Evolutionary conservation across 64 coral and sea anemone species (phyloP), one percentile per base, ranked within the genome.

Genomic region (Pocillopora verrucosa): DNA sequence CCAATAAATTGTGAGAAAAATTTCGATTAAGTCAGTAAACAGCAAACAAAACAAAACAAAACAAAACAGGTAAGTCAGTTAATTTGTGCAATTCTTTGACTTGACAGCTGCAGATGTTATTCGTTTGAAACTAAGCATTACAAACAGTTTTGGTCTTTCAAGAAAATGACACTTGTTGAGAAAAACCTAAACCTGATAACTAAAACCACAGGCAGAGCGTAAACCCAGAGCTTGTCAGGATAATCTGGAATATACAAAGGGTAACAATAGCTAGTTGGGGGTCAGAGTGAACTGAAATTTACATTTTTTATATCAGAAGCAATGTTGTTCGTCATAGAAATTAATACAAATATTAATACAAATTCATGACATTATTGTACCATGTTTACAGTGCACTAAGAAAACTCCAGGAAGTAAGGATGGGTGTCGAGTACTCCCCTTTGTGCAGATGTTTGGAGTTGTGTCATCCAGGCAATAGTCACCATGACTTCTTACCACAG

Each of bases 321-420:
- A 4, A 51, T 51, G 41, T 51, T 7, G 41, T 51, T 51, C 7
- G 1, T 51, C 1, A 0, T 51, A 51, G 41, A 51, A 51, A 51
- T 51, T 51, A 51, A 51, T 4, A 51, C 41, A 51, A 51, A 51
- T 7, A 51, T 51, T 51, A 51, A 51, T 51, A 51, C 41, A 51
- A 51, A 51, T 0, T 51, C 41, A 51, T 4, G 1, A 51, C 41
- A 51, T 51, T 51, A 51, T 51, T 51, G 41, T 76, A 76, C 74
- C 35, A 0, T 76, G 74, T 76, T 76, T 30, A 34, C 30, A 73
- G 26, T 73, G 70, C 13, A 75, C 5, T 34, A 75, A 75, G 30
- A 75, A 75, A 75, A 75, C 36, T 11, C 73, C 73, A 36, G 73
- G 73, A 36, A 75, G 73, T 16, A 77, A 77, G 56, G 75, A 19